phyloP scores from a whole-genome alignment of 2,113 vertebrate species.

The Pelvicachromis taeniatus region DNA sequence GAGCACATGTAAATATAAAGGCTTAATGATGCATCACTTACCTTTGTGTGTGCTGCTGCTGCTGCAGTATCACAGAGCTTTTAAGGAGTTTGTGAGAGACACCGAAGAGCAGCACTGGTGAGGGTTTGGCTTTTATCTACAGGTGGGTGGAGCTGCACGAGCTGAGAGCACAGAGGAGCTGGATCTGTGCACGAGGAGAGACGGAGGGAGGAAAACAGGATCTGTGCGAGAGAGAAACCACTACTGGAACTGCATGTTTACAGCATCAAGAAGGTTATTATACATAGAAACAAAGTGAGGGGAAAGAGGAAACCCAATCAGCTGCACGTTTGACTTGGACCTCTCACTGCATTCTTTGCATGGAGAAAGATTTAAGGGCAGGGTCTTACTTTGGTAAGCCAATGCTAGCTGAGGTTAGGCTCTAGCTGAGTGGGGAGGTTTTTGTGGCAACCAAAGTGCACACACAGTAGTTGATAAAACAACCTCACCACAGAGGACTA shows the following conservation, averaged over 20 bases:
- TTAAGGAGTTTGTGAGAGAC: constrained; percentile 72
- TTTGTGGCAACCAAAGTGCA: not conserved
- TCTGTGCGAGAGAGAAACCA: not conserved
- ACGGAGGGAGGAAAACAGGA: constrained; percentile 9
- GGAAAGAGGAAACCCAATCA: constrained; percentile 3
- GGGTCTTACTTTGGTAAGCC: constrained; percentile 29
- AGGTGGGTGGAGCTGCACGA: constrained; percentile 85
- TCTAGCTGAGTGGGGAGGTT: not conserved
- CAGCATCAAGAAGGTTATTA: not conserved
- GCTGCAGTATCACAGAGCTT: constrained; percentile 65
- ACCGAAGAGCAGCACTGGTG: constrained; percentile 78
- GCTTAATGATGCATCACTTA: constrained; percentile 67
- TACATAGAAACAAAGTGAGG: not conserved
- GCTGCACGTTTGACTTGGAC: constrained; percentile 52
- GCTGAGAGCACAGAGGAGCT: not conserved
- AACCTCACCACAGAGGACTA: not conserved
- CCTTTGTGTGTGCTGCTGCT: constrained; percentile 70
- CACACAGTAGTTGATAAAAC: constrained; percentile 17
- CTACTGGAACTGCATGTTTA: constrained; percentile 7
- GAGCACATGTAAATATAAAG: not conserved
- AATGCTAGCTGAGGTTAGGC: constrained; percentile 24
- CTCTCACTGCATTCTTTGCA: constrained; percentile 47
- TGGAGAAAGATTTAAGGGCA: constrained; percentile 47
- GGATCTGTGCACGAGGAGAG: constrained; percentile 26
- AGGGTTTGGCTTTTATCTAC: constrained; percentile 92